phyloP scores from a whole-genome alignment of 2,797 vertebrate genomes.

The Sorex maritimensis region DNA sequence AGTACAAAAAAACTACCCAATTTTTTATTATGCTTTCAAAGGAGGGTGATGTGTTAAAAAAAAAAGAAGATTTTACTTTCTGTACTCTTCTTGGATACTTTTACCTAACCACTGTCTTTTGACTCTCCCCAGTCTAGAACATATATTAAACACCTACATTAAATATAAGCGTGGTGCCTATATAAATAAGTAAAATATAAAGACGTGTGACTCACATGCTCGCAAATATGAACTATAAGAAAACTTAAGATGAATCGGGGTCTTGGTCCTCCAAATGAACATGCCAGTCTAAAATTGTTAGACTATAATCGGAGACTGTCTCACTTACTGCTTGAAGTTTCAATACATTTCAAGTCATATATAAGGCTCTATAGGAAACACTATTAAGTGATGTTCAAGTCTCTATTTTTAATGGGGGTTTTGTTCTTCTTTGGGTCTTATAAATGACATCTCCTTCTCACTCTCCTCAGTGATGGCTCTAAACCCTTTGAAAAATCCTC shows the following conservation, averaged over 20 bases:
- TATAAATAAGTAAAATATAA: constrained; percentile 24
- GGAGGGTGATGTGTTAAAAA: not conserved
- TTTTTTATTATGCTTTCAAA: not conserved
- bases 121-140: not conserved
- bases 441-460: constrained; percentile 82
- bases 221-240: constrained; percentile 2
- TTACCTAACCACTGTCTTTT: not conserved
- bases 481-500: constrained; percentile 83
- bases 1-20: not conserved
- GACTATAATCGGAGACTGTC: constrained; percentile 68
- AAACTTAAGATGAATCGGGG: constrained; percentile 33
- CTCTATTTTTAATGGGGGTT: constrained; percentile 86
- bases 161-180: not conserved
- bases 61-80: no score
- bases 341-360: constrained; percentile 83
- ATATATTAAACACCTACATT: not conserved
- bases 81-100: not conserved
- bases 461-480: constrained; percentile 78
- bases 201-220: not conserved
- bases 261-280: not conserved
- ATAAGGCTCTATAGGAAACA: constrained; percentile 82
- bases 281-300: constrained; percentile 22
- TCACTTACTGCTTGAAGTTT: constrained; percentile 63
- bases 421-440: constrained; percentile 85
- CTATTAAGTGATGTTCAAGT: constrained; percentile 83